Base-by-base conservation (phyloP, 1,140 invertebrate species). In the Drosophila carrolli region DNA sequence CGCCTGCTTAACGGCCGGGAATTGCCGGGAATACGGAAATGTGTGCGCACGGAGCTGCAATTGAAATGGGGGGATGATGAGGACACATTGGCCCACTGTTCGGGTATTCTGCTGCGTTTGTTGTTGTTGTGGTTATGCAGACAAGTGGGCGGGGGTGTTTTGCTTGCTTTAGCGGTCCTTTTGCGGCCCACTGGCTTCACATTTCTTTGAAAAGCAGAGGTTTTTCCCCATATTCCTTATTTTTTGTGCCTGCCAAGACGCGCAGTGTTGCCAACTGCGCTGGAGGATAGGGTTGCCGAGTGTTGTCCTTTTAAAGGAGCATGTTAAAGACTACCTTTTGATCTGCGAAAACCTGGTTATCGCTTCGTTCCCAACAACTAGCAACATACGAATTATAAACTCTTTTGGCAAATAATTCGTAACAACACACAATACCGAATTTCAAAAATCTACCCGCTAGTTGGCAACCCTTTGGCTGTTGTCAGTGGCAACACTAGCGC, bases 401-500 rank as follows among this genome's bases (percentile, higher is more conserved):
- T 7, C 47, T 2, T 48, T n/a, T 29, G 0, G 2, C 13, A 9
- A n/a, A 11, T 48, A 48, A 48, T 29, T 32, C 11, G 29, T 14
- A 14, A 9, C 3, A 29, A 4, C n/a, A n/a, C n/a, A 53, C 10
- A 14, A 10, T 16, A 23, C 35, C 35, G 8, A 13, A 11, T 14
- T 46, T 37, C 40, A 16, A 4, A 38, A 19, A 37, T 38, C 19
- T 9, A n/a, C 19, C 53, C 8, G n/a, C 41, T 6, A 54, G 47
- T 57, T 67, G 73, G 47, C 73, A 76, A 46, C 73, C 54, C 72
- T 76, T 40, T 23, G 47, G 48, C 72, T 67, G 73, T 76, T 76
- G 73, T 76, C 73, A 76, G 73, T 76, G 73, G 73, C 73, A 76
- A 76, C 73, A 76, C 73, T 67, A 76, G 48, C 43, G 73, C 73